Percentiles rank a stretch among this genome's conserved stretches.
phyloP scores from a whole-genome alignment of 2,888 invertebrate genomes.

The Conops quadrifasciatus region DNA sequence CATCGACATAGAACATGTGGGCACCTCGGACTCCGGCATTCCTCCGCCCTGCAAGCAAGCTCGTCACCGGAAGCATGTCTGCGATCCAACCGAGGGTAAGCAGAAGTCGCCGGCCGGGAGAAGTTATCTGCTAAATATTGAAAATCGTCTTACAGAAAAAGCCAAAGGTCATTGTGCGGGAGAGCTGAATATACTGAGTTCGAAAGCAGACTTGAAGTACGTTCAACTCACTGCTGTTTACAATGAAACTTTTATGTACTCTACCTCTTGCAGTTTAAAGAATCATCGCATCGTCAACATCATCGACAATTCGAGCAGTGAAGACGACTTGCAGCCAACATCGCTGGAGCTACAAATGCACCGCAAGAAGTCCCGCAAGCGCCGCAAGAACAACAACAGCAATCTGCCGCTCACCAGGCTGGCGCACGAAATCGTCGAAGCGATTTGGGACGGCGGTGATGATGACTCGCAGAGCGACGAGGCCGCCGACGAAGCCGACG shows the following conservation, averaged over 20 bases:
- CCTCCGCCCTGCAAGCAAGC: constrained; percentile 69
- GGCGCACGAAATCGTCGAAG: constrained; percentile 69
- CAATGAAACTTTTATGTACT: neutral
- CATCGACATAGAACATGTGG: constrained; percentile 65
- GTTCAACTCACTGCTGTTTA: constrained; percentile 33
- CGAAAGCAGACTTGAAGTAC: constrained; percentile 58
- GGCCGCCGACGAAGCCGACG: constrained; percentile 59
- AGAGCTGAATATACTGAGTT: constrained; percentile 48
- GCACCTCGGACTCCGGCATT: constrained; percentile 62
- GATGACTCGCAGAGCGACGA: constrained; percentile 69
- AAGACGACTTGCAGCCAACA: constrained; percentile 57
- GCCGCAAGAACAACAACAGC: constrained; percentile 60
- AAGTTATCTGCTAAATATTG: neutral
- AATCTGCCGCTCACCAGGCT: constrained; percentile 57
- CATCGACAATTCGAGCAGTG: constrained; percentile 62
- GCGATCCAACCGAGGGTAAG: constrained; percentile 57
- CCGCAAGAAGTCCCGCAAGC: constrained; percentile 61
- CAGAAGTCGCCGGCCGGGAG: neutral
- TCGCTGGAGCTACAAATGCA: constrained; percentile 57
- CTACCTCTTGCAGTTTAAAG: constrained; percentile 49
- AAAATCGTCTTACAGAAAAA: constrained; percentile 46
- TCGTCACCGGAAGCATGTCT: constrained; percentile 60
- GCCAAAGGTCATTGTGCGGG: constrained; percentile 52
- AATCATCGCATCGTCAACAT: constrained; percentile 62
- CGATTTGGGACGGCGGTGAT: constrained; percentile 71